Evolutionary conservation across 2,797 vertebrate genomes (phyloP).

Genomic region (Lerista edwardsae): DNA sequence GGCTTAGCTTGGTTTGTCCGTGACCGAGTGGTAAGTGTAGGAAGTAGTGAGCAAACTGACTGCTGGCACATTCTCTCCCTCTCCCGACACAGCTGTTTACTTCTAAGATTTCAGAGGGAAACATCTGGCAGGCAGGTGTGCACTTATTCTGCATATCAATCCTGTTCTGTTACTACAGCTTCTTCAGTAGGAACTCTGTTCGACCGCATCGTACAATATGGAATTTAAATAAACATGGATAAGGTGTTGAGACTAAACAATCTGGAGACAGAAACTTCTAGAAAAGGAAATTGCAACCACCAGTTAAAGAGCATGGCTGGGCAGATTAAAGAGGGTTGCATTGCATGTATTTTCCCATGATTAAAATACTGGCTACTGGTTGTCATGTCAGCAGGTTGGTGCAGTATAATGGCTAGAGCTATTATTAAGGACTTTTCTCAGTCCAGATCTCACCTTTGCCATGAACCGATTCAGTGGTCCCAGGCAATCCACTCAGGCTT

Average conservation of each 20-base stretch:
- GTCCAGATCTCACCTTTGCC: too few species aligned
- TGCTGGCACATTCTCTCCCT: background rate
- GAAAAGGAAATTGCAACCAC: rapidly evolving
- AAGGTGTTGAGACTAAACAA: background rate
- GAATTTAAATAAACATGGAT: background rate
- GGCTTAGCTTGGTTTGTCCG: conserved; percentile 31
- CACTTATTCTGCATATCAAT: background rate
- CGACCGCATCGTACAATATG: rapidly evolving
- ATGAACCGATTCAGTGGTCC: background rate
- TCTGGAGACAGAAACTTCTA: background rate
- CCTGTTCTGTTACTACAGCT: background rate
- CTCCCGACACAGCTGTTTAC: conserved; percentile 8
- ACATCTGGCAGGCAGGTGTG: conserved; percentile 34
- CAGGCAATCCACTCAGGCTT: too few species aligned
- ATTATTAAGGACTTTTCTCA: too few species aligned
- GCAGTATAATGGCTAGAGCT: background rate
- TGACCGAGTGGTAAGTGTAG: conserved; percentile 18
- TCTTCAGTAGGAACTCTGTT: rapidly evolving
- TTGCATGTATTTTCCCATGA: background rate
- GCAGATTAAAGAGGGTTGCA: background rate
- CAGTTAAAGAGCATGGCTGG: rapidly evolving
- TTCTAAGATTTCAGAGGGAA: background rate
- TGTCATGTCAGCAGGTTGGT: background rate
- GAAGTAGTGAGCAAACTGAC: conserved; percentile 17
- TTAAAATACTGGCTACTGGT: too few species aligned